These are phyloP conservation scores for Danionella dracula DNA, from an alignment of 2,797 vertebrate species.

Conservation along the genomic window DNA sequence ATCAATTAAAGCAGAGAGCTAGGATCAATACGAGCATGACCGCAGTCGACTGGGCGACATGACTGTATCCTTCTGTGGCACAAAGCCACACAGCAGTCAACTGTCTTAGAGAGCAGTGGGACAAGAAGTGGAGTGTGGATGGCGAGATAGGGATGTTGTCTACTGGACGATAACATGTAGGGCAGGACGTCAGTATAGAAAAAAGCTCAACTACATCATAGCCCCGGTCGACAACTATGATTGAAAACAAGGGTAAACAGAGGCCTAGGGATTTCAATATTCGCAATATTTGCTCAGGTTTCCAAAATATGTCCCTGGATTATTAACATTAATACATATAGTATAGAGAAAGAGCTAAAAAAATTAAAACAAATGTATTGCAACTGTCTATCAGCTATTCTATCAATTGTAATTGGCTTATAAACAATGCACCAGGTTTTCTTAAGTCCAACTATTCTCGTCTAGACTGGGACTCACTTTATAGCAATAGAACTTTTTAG, in stretches of 20 bases:
- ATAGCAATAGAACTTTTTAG: too few species aligned
- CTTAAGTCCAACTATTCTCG: too few species aligned
- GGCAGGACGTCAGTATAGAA: conserved; percentile 12
- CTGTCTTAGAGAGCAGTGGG: conserved; percentile 1
- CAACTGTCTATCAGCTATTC: too few species aligned
- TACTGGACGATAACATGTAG: conserved; percentile 9
- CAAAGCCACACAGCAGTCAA: background rate
- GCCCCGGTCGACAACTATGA: conserved; percentile 29
- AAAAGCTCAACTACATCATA: conserved; percentile 12
- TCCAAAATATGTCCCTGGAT: too few species aligned
- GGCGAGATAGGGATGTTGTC: background rate
- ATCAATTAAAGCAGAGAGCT: conserved; percentile 29
- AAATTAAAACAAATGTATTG: too few species aligned
- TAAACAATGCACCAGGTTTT: too few species aligned
- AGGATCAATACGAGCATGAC: conserved; percentile 20
- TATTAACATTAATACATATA: too few species aligned
- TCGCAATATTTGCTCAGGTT: too few species aligned
- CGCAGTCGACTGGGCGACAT: background rate
- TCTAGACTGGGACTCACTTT: too few species aligned
- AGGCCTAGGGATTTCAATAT: background rate
- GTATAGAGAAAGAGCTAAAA: too few species aligned
- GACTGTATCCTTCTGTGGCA: background rate
- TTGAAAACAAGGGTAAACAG: conserved; percentile 12
- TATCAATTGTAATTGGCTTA: too few species aligned
- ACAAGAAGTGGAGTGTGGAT: conserved; percentile 2